phyloP scores from a whole-genome alignment of 2,888 invertebrate genomes.

The Leucania comma region DNA sequence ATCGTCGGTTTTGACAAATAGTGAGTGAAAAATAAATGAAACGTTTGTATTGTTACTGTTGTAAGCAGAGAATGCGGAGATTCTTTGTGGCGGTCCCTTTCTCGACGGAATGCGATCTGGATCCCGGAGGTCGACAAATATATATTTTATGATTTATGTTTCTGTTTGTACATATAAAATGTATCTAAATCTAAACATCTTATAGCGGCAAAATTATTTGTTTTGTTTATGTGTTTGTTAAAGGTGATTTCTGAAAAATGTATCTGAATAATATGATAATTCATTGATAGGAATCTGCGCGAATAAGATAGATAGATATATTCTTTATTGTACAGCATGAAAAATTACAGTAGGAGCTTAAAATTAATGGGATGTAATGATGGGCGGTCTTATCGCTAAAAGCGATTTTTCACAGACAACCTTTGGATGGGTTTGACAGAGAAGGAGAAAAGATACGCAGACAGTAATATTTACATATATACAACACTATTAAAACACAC shows the following conservation, averaged over 20 bases:
- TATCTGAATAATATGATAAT: not conserved
- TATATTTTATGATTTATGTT: constrained; percentile 36
- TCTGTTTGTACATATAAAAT: constrained; percentile 22
- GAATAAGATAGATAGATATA: too few species aligned
- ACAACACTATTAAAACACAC: too few species aligned
- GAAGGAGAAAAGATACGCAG: too few species aligned
- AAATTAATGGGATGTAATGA: too few species aligned
- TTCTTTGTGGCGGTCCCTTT: constrained; percentile 31
- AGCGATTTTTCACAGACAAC: too few species aligned
- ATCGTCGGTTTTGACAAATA: constrained; percentile 29
- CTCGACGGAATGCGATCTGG: constrained; percentile 34
- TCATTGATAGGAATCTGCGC: not conserved
- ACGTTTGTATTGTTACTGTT: constrained; percentile 43
- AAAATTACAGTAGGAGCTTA: too few species aligned
- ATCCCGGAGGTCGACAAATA: constrained; percentile 22
- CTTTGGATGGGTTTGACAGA: too few species aligned
- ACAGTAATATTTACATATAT: too few species aligned
- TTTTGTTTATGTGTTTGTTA: not conserved
- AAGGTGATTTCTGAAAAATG: not conserved
- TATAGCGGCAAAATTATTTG: not conserved
- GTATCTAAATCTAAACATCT: not conserved
- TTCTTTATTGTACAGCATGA: too few species aligned
- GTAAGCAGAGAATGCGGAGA: constrained; percentile 53
- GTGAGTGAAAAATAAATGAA: constrained; percentile 39
- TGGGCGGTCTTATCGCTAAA: too few species aligned